phyloP scores from a whole-genome alignment of 2,113 vertebrate genomes.

The Melospiza melodia region DNA sequence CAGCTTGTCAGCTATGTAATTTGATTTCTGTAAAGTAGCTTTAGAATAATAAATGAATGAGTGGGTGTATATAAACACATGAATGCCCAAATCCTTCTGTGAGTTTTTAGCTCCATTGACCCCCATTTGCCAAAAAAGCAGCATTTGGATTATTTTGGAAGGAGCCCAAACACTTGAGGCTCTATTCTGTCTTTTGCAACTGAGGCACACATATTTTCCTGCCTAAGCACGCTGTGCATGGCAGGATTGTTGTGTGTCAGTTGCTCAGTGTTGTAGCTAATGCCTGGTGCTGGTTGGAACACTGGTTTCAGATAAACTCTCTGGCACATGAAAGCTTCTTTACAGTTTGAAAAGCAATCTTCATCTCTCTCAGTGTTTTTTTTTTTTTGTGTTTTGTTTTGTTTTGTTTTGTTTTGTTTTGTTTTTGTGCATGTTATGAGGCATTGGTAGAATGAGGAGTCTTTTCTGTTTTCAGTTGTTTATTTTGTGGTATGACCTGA shows the following conservation, averaged over 20 bases:
- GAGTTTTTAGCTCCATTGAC: conserved; percentile 72
- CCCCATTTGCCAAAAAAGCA: conserved; percentile 64
- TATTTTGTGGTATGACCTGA: background rate
- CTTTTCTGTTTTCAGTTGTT: background rate
- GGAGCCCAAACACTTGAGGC: conserved; percentile 65
- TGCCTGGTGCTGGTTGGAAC: conserved; percentile 46
- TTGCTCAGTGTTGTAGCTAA: conserved; percentile 54
- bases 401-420: background rate
- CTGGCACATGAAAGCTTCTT: conserved; percentile 14
- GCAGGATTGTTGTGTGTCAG: conserved; percentile 50
- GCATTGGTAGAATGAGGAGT: background rate
- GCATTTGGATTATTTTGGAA: conserved; percentile 73
- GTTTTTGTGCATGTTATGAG: background rate
- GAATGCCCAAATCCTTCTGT: conserved; percentile 68
- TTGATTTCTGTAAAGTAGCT: conserved; percentile 71
- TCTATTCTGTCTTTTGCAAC: conserved; percentile 65
- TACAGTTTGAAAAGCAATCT: background rate
- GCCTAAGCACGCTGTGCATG: conserved; percentile 58
- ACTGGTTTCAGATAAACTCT: conserved; percentile 22
- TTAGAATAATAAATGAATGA: conserved; percentile 72
- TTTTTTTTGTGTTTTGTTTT: too few relatives aligned
- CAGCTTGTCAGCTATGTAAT: conserved; percentile 71
- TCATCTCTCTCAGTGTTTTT: background rate
- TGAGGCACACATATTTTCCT: conserved; percentile 61
- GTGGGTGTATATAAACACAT: conserved; percentile 69